Evolutionary conservation across 2,888 invertebrate genomes (phyloP).

Genomic region (Tipula vernalis): DNA sequence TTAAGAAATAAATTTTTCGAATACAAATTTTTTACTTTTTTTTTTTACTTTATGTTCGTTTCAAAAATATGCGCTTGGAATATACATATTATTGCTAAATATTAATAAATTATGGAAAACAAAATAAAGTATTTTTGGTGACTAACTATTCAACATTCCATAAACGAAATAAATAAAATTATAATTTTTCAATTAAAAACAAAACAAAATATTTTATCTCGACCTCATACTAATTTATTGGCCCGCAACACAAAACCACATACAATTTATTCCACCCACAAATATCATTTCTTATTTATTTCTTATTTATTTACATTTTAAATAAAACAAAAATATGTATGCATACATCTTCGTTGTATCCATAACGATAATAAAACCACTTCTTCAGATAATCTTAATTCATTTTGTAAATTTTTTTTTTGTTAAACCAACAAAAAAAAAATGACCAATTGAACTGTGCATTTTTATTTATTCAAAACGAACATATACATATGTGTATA

Average conservation of each 20-base stretch:
- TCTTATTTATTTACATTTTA: not conserved
- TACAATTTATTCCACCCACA: not conserved
- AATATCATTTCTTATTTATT: not conserved
- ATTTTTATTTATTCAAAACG: not conserved
- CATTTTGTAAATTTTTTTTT: not conserved
- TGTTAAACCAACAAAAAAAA: not conserved
- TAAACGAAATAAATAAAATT: not conserved
- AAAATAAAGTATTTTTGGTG: not conserved
- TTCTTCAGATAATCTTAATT: constrained; percentile 4
- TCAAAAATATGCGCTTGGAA: not conserved
- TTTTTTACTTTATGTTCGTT: not conserved
- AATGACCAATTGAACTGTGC: not conserved
- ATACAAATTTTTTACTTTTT: not conserved
- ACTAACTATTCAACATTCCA: not conserved
- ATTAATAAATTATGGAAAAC: not conserved
- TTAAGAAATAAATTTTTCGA: not conserved
- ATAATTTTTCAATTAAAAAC: not conserved
- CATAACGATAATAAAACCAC: not conserved
- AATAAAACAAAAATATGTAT: not conserved
- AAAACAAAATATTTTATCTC: not conserved
- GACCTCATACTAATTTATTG: not conserved
- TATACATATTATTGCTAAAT: not conserved
- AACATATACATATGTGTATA: not conserved
- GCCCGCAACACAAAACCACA: not conserved
- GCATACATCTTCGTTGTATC: not conserved